Percentiles rank a stretch among this genome's conserved stretches.
phyloP scores from a whole-genome alignment of 2,113 vertebrate genomes.

The Pachycephala philippinensis region DNA sequence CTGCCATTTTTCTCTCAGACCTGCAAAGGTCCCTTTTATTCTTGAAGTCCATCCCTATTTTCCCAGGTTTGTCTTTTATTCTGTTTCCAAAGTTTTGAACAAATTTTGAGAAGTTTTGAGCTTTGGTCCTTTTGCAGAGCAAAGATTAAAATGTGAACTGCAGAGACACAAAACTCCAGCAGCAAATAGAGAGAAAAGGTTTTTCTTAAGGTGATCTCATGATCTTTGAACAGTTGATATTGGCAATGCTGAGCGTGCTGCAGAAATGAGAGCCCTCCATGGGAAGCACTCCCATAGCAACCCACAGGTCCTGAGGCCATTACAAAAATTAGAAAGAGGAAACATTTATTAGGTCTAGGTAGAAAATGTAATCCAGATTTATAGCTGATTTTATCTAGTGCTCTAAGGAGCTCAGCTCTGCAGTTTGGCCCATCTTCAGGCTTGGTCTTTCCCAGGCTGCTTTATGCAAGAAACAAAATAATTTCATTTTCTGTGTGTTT shows the following conservation, averaged over 20 bases:
- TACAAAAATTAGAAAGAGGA: background rate
- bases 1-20: background rate
- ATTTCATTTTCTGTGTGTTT: background rate
- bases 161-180: background rate
- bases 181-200: background rate
- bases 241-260: background rate
- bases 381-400: background rate
- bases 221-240: background rate
- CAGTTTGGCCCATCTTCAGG: background rate
- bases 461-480: background rate
- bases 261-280: background rate
- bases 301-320: background rate
- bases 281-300: background rate
- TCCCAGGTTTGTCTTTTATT: background rate
- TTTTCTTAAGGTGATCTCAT: background rate
- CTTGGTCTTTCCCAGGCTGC: background rate
- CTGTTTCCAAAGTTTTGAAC: background rate
- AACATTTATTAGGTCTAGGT: background rate
- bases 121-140: background rate
- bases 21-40: background rate
- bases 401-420: background rate
- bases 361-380: background rate
- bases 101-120: background rate
- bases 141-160: background rate
- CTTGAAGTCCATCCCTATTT: background rate